phyloP scores from a whole-genome alignment of 2,888 invertebrate species.

The Lapara coniferarum region DNA sequence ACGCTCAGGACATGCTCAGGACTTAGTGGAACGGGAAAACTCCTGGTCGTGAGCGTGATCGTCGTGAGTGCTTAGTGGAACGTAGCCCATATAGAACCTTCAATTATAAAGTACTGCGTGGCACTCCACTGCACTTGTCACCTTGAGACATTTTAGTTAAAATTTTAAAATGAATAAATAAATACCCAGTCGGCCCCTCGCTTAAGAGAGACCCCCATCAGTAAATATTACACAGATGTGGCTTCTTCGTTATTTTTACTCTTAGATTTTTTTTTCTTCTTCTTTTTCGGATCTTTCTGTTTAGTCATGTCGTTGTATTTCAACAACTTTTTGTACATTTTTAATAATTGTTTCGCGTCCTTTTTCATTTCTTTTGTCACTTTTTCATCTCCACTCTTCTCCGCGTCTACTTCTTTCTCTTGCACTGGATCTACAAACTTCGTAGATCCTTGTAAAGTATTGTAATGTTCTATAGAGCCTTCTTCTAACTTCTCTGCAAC shows the following conservation, averaged over 20 bases:
- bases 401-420: constrained; percentile 40
- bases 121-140: too few relatives aligned
- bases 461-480: constrained; percentile 84
- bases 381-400: constrained; percentile 34
- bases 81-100: too few relatives aligned
- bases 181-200: too few relatives aligned
- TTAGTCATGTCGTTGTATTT: constrained; percentile 70
- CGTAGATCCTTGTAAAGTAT: constrained; percentile 67
- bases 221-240: neutral
- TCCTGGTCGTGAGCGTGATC: too few relatives aligned
- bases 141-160: too few relatives aligned
- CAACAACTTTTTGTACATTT: constrained; percentile 75
- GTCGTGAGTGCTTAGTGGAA: too few relatives aligned
- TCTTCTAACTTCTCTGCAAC: constrained; percentile 50
- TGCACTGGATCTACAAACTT: constrained; percentile 66
- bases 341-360: constrained; percentile 73
- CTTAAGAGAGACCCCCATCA: too few relatives aligned
- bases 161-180: too few relatives aligned
- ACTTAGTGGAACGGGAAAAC: too few relatives aligned
- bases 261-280: constrained; percentile 48
- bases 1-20: too few relatives aligned
- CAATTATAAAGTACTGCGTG: too few relatives aligned
- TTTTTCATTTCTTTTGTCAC: constrained; percentile 64
- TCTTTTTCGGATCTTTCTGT: constrained; percentile 63
- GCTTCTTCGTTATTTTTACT: constrained; percentile 5